phyloP scores from a whole-genome alignment of 2,113 vertebrate genomes.

The Dipodomys spectabilis region DNA sequence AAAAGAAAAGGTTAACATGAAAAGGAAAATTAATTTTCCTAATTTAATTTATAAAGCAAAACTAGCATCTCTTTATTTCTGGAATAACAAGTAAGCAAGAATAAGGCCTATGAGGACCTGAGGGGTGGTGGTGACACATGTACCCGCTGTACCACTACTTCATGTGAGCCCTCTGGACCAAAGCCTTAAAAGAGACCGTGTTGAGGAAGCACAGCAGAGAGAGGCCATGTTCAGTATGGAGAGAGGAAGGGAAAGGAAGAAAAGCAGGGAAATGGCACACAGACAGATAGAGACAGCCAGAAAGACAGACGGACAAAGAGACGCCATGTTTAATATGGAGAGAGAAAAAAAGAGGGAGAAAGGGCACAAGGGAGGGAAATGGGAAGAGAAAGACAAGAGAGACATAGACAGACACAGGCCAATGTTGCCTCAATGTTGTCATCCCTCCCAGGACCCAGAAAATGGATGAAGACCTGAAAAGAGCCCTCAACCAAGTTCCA shows the following conservation, averaged over 20 bases:
- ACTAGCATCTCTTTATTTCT: background rate
- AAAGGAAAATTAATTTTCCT: background rate
- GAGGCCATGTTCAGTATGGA: background rate
- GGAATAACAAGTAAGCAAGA: background rate
- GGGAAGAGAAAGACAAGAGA: no score
- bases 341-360: no score
- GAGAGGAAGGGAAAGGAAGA: background rate
- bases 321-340: no score
- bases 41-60: conserved; percentile 13
- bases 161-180: background rate
- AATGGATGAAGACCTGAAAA: background rate
- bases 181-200: background rate
- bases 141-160: background rate
- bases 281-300: no score
- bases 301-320: no score
- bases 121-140: background rate
- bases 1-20: background rate
- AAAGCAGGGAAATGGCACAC: no score
- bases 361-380: background rate
- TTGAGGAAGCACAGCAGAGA: background rate
- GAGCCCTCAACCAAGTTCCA: background rate
- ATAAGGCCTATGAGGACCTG: background rate
- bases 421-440: no score
- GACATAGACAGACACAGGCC: no score
- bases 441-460: background rate